Base-by-base conservation (phyloP, 92 coral and sea anemone species). In the Bergia puertoricense region DNA sequence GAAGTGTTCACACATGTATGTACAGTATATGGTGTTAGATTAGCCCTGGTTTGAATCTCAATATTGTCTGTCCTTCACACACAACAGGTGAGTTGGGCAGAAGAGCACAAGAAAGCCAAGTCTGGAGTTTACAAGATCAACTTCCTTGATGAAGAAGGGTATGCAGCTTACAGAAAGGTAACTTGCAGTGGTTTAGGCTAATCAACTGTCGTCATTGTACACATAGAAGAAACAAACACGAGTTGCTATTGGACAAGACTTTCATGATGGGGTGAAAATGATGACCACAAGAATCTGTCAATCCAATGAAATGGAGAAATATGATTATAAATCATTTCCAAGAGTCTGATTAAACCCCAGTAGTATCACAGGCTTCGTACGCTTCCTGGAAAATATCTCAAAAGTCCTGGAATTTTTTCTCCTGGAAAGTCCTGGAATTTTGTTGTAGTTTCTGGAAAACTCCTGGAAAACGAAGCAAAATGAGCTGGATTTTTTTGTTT, bases 61-160 rank as follows among this genome's bases (percentile, higher is more conserved):
- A 45, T 65, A 9, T 37, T 43, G 16, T 50, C 38, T 36, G 7
- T 54, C 74, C 42, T 79, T 11, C 7, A 36, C 66, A 10, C 13
- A n/a, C 44, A n/a, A 43, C 36, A 97, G 99, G 96, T 97, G 56
- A 97, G 99, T 91, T 97, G 99, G 99, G 92, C 98, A 81, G 88
- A 90, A 88, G 85, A 89, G 22, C 99, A 97, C 91, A 92, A 92
- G 85, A 91, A 92, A 56, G 98, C 98, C 43, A 92, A 92, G 72
- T 83, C 98, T 80, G 99, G 98, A 74, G 78, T 92, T 9, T 95
- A 95, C 86, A 90, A 86, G 54, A 85, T 97, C 37, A 95, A 92
- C 82, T 97, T 95, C 54, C 91, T 94, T 82, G 99, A 97, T 84
- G 99, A 97, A 46, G 97, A 95, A 66, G 99, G 99, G 77, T 97